These are phyloP conservation scores for Neolamprologus devosi DNA, from an alignment of 2,113 vertebrate species.

Conservation along the genomic window DNA sequence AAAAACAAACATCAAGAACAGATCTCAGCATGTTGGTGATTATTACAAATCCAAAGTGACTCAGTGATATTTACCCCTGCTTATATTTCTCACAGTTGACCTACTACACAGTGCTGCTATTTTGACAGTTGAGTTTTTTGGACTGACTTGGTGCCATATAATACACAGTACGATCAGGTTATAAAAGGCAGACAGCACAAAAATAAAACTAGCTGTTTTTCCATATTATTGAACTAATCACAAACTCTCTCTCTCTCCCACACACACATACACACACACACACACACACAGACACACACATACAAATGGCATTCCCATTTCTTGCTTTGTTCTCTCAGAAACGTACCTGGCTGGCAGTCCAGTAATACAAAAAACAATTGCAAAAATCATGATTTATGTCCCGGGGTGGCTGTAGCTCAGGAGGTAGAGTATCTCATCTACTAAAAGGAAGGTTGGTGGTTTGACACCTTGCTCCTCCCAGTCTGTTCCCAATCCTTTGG, in stretches of 20 bases:
- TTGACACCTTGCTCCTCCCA: neutral
- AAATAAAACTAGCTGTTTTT: neutral
- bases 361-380: neutral
- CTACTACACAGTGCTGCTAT: neutral
- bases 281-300: neutral
- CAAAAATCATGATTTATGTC: neutral
- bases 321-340: neutral
- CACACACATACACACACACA: neutral
- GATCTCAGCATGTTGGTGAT: neutral
- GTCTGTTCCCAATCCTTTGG: neutral
- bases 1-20: neutral
- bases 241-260: neutral
- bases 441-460: neutral
- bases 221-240: neutral
- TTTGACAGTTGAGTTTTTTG: neutral
- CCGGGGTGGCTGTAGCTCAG: neutral
- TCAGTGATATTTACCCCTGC: neutral
- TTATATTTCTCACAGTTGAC: neutral
- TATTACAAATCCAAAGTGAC: neutral
- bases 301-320: fast-evolving
- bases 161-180: neutral
- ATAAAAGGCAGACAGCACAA: neutral
- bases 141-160: neutral
- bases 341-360: neutral
- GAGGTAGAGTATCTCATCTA: neutral